Percentiles rank a stretch among this genome's conserved stretches.
Evolutionary conservation across 1,140 invertebrate genomes (phyloP).

Genomic region (Bombus pascuorum): DNA sequence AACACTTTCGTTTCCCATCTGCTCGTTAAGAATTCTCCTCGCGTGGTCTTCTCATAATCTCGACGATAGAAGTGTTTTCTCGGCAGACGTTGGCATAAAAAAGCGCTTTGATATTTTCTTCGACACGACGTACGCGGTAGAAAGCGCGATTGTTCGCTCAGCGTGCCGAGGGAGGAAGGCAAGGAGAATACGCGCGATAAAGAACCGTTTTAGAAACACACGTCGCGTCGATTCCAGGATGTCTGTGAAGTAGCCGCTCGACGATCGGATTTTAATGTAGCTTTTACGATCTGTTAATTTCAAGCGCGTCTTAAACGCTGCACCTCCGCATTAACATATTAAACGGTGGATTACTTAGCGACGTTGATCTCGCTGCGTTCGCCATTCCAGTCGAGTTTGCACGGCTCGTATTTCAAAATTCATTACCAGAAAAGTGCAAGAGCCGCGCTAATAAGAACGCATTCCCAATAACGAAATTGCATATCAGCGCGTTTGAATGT

Average conservation of each 20-base stretch:
- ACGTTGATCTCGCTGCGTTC: background rate
- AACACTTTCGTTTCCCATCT: background rate
- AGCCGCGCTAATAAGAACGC: constrained; percentile 37
- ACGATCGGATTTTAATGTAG: constrained; percentile 19
- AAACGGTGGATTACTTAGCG: constrained; percentile 18
- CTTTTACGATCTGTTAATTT: constrained; percentile 59
- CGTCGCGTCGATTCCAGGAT: background rate
- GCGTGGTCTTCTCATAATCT: background rate
- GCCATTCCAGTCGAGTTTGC: background rate
- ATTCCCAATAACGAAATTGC: constrained; percentile 39
- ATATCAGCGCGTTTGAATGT: constrained; percentile 8
- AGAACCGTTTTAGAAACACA: constrained; percentile 2
- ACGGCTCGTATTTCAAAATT: constrained; percentile 36
- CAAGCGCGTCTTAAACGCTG: constrained; percentile 32
- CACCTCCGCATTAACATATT: constrained; percentile 42
- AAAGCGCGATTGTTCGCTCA: constrained; percentile 24
- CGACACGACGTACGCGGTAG: background rate
- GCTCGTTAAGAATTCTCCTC: constrained; percentile 28
- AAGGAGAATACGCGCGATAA: constrained; percentile 9
- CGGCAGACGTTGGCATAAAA: background rate
- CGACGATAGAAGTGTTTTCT: background rate
- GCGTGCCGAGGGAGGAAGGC: constrained; percentile 7
- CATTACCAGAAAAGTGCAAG: constrained; percentile 37
- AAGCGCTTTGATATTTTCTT: background rate
- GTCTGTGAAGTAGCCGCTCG: background rate